Percentiles rank a stretch among this genome's conserved stretches.
Conservation (phyloP, 2,797 vertebrate genomes). For the Anguilla marmorata region DNA sequence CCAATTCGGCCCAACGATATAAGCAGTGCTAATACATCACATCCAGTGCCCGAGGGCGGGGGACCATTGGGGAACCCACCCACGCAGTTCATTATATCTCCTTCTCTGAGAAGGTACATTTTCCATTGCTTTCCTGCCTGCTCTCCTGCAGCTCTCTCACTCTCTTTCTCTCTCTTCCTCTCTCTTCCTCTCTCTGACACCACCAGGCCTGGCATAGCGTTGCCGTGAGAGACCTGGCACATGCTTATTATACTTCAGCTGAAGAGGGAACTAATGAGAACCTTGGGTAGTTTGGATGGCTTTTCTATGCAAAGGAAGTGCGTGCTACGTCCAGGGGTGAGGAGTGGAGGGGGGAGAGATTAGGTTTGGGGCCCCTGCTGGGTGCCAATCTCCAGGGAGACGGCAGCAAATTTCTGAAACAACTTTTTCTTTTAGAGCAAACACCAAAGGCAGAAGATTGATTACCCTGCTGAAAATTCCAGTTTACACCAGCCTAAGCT, state of each 20-base stretch:
- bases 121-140: slow-evolving; percentile 52
- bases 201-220: slow-evolving; percentile 57
- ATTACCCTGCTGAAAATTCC: not conserved
- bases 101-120: slow-evolving; percentile 62
- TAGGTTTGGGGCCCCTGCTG: not conserved
- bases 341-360: not conserved
- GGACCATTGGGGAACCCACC: slow-evolving; percentile 59
- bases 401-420: not conserved
- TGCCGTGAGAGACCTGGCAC: slow-evolving; percentile 52
- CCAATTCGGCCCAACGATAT: not conserved
- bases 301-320: slow-evolving; percentile 38
- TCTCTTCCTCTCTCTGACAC: slow-evolving; percentile 59
- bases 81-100: slow-evolving; percentile 72
- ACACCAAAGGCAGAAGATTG: not conserved
- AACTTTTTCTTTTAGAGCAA: not conserved
- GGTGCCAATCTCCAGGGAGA: not conserved
- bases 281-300: slow-evolving; percentile 39
- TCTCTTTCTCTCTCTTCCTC: too few species aligned
- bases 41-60: not conserved
- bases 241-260: slow-evolving; percentile 35
- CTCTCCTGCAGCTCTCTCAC: slow-evolving; percentile 65
- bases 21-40: not conserved
- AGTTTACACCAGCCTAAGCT: too few species aligned
- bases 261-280: slow-evolving; percentile 55
- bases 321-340: not conserved